A percentile compares a stretch with the other conserved stretches of the same genome.
Conservation (phyloP, 2,797 vertebrate species). For the Pogoniulus pusillus region DNA sequence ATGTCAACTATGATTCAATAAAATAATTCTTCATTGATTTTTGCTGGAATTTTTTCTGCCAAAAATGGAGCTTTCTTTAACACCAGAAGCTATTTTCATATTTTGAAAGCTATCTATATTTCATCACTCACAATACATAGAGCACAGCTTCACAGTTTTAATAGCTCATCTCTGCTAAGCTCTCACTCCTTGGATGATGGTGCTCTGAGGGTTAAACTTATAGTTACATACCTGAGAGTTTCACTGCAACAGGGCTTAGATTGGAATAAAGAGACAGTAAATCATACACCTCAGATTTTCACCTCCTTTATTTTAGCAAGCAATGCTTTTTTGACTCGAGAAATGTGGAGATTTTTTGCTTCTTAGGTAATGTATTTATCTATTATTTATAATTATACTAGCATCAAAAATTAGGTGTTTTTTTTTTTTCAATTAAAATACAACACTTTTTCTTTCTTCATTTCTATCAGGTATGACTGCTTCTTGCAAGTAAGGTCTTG, state of each 20-base stretch:
- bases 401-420: background rate
- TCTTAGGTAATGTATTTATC: background rate
- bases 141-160: background rate
- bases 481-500: background rate
- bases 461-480: background rate
- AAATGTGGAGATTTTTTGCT: background rate
- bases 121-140: background rate
- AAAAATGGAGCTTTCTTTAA: background rate
- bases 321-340: background rate
- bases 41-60: background rate
- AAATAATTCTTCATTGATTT: background rate
- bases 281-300: background rate
- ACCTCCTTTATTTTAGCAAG: background rate
- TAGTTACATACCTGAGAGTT: background rate
- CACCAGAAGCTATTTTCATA: background rate
- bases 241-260: background rate
- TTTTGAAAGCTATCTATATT: background rate
- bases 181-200: background rate
- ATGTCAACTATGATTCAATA: background rate
- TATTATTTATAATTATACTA: background rate
- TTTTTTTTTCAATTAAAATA: background rate
- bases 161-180: background rate
- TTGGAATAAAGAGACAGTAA: background rate
- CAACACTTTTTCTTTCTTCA: background rate
- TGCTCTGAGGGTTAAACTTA: background rate